Evolutionary conservation across 1,140 invertebrate species (phyloP).

Genomic region (Paraescarpia echinospica): DNA sequence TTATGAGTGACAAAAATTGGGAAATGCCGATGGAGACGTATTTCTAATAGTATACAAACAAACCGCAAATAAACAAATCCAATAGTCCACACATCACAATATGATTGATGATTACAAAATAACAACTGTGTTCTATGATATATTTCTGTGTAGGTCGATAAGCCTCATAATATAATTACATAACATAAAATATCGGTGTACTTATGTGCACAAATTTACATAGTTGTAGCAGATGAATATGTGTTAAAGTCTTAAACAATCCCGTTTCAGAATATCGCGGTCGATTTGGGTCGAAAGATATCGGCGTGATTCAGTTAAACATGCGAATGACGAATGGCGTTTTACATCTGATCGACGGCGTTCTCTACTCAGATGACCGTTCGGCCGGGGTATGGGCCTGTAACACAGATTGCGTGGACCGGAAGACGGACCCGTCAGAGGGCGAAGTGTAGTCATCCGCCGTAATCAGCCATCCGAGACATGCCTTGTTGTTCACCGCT

Average conservation of each 20-base stretch:
- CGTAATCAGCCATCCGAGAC: not conserved
- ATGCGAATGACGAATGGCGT: constrained; percentile 20
- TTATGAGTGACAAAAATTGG: no score
- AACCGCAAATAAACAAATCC: no score
- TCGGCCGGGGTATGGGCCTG: not conserved
- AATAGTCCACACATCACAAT: no score
- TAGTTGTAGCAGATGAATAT: not conserved
- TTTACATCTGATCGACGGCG: constrained; percentile 17
- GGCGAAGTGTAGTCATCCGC: not conserved
- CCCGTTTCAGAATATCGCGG: not conserved
- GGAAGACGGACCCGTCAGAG: not conserved
- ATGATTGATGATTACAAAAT: no score
- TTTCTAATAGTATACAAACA: no score
- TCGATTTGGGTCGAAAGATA: not conserved
- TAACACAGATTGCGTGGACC: not conserved
- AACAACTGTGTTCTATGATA: no score
- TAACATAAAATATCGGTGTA: no score
- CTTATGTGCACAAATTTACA: not conserved
- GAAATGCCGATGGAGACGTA: no score
- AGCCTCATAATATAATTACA: no score
- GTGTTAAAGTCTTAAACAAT: not conserved
- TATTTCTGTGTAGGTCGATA: no score
- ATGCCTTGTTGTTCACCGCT: not conserved
- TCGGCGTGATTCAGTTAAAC: constrained; percentile 15
- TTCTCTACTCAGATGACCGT: constrained; percentile 13